Evolutionary conservation across 2,797 vertebrate genomes (phyloP).

Genomic region (Harpagifer antarcticus): DNA sequence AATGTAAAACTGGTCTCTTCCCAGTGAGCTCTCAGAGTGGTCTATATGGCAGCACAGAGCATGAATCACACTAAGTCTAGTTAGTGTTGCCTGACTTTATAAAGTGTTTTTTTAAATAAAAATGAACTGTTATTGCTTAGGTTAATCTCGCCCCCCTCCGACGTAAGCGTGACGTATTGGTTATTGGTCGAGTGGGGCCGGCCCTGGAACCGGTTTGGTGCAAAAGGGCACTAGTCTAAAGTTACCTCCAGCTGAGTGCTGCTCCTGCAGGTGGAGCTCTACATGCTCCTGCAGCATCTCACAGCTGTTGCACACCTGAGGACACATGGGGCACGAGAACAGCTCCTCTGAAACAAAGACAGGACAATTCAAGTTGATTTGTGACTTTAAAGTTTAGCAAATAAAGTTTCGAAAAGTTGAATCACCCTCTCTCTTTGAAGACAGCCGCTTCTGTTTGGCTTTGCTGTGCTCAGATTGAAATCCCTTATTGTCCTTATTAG

Average conservation of each 20-base stretch:
- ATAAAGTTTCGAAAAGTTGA: background rate
- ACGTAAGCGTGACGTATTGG: too few relatives aligned
- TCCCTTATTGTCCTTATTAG: background rate
- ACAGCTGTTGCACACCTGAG: constrained; percentile 79
- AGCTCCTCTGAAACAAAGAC: constrained; percentile 64
- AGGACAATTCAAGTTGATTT: background rate
- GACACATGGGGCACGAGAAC: constrained; percentile 91
- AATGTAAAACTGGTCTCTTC: too few relatives aligned
- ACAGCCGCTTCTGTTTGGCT: constrained; percentile 74
- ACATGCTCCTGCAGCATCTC: constrained; percentile 82
- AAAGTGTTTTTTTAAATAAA: too few relatives aligned
- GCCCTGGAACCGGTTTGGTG: too few relatives aligned
- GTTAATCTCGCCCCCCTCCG: too few relatives aligned
- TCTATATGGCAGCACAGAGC: too few relatives aligned
- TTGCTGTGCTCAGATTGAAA: constrained; percentile 63
- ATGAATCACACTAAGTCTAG: too few relatives aligned
- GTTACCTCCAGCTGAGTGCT: constrained; percentile 62
- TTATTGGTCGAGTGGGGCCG: too few relatives aligned
- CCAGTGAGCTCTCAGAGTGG: too few relatives aligned
- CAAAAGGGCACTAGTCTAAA: background rate
- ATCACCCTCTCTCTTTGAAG: constrained; percentile 76
- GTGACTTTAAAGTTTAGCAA: background rate
- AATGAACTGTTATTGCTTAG: too few relatives aligned
- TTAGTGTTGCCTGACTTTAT: too few relatives aligned
- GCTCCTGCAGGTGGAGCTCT: constrained; percentile 81